Evolutionary conservation across 2,888 invertebrate species (phyloP).

Genomic region (Rhorus exstirpatorius): DNA sequence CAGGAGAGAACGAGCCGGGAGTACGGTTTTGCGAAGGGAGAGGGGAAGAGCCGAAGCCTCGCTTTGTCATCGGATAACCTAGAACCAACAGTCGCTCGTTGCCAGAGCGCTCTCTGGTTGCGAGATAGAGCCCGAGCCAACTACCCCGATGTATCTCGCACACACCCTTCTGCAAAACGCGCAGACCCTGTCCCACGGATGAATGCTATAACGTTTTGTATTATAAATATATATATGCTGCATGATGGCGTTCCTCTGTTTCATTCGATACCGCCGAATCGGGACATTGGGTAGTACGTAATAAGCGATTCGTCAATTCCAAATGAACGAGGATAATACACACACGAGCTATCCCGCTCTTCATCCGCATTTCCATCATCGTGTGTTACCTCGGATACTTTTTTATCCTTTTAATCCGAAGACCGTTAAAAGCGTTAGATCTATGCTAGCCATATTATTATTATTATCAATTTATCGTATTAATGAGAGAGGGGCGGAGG

Average conservation of each 20-base stretch:
- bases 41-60: slow-evolving; percentile 75
- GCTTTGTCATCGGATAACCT: slow-evolving; percentile 86
- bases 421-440: too few relatives aligned
- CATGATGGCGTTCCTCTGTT: slow-evolving; percentile 63
- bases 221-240: neutral
- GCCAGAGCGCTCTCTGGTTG: slow-evolving; percentile 78
- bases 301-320: slow-evolving; percentile 79
- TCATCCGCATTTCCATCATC: neutral
- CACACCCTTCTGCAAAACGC: slow-evolving; percentile 61
- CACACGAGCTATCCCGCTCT: slow-evolving; percentile 17
- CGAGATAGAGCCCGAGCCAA: slow-evolving; percentile 76
- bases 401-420: neutral
- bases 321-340: slow-evolving; percentile 74
- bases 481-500: too few relatives aligned
- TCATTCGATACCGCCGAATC: slow-evolving; percentile 72
- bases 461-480: too few relatives aligned
- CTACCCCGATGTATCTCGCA: slow-evolving; percentile 43
- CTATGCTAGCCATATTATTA: too few relatives aligned
- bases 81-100: slow-evolving; percentile 79
- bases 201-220: slow-evolving; percentile 16
- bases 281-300: slow-evolving; percentile 72
- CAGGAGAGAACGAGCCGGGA: slow-evolving; percentile 70
- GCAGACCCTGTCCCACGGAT: slow-evolving; percentile 59
- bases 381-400: slow-evolving; percentile 1
- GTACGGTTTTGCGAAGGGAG: slow-evolving; percentile 62